These are phyloP conservation scores for Sebastes trivittatus DNA, from an alignment of 2,797 vertebrate species.

Conservation along the genomic window DNA sequence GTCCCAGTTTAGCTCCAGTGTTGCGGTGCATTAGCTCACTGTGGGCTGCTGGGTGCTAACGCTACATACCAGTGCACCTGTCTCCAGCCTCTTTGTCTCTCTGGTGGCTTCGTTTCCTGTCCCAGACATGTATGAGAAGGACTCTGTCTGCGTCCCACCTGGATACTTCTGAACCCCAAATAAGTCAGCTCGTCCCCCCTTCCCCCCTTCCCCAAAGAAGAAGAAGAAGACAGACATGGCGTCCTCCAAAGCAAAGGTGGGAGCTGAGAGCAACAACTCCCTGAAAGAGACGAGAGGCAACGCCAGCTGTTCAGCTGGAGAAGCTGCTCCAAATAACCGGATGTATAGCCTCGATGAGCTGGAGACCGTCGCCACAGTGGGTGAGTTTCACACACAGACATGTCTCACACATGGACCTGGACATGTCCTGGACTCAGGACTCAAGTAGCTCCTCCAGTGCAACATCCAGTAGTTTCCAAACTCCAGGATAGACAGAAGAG, in stretches of 20 bases:
- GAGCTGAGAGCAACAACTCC: constrained; percentile 55
- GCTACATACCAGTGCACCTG: constrained; percentile 52
- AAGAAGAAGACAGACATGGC: constrained; percentile 67
- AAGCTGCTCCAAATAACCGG: constrained; percentile 48
- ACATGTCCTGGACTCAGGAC: neutral
- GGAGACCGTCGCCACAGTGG: constrained; percentile 90
- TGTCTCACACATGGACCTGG: neutral
- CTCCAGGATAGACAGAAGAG: neutral
- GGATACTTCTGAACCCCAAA: neutral
- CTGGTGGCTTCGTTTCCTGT: neutral
- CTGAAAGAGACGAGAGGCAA: constrained; percentile 63
- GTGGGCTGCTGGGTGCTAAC: constrained; percentile 33
- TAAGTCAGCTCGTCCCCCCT: neutral
- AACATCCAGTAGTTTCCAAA: neutral
- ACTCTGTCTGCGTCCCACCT: neutral
- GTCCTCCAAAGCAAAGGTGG: constrained; percentile 75
- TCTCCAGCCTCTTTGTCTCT: constrained; percentile 44
- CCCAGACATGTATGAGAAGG: constrained; percentile 22
- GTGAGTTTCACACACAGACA: constrained; percentile 66
- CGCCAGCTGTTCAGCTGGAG: constrained; percentile 54
- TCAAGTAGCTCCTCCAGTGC: too few species aligned
- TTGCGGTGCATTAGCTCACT: neutral
- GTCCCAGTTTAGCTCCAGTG: neutral
- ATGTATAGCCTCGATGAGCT: constrained; percentile 86
- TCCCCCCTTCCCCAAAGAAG: neutral